These are phyloP conservation scores for Kryptopterus vitreolus DNA, from an alignment of 2,797 vertebrate genomes.

Conservation along the genomic window DNA sequence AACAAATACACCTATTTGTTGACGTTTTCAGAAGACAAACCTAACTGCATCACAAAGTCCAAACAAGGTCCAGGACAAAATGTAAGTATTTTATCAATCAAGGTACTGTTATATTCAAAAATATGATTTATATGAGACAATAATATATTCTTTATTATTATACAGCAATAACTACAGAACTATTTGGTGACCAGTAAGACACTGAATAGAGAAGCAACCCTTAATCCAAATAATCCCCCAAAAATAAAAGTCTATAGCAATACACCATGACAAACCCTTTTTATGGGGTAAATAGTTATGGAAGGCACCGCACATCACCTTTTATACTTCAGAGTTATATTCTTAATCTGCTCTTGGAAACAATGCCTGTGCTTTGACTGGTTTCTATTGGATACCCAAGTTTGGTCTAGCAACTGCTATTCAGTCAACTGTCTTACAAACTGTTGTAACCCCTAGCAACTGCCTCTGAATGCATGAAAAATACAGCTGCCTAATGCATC, in stretches of 20 bases:
- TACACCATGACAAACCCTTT: not conserved
- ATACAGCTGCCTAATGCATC: not conserved
- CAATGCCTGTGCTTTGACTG: not conserved
- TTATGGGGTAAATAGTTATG: not conserved
- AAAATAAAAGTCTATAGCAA: not conserved
- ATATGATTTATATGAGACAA: not conserved
- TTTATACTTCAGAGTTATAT: not conserved
- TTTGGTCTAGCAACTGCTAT: constrained; percentile 20
- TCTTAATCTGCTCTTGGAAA: not conserved
- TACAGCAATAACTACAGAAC: not conserved
- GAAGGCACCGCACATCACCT: not conserved
- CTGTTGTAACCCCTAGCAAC: constrained; percentile 42
- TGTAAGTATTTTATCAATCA: not conserved
- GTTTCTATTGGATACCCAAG: constrained; percentile 14
- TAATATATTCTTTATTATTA: not conserved
- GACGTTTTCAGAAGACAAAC: not conserved
- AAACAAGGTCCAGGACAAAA: not conserved
- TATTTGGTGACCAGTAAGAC: not conserved
- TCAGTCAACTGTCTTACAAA: constrained; percentile 35
- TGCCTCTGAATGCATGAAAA: not conserved
- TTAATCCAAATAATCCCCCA: not conserved
- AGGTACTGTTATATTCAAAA: not conserved
- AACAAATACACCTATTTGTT: not conserved
- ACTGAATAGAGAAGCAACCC: not conserved
- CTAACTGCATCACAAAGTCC: not conserved